Conservation (phyloP, 2,797 vertebrate species). For the Neostethus bicornis region DNA sequence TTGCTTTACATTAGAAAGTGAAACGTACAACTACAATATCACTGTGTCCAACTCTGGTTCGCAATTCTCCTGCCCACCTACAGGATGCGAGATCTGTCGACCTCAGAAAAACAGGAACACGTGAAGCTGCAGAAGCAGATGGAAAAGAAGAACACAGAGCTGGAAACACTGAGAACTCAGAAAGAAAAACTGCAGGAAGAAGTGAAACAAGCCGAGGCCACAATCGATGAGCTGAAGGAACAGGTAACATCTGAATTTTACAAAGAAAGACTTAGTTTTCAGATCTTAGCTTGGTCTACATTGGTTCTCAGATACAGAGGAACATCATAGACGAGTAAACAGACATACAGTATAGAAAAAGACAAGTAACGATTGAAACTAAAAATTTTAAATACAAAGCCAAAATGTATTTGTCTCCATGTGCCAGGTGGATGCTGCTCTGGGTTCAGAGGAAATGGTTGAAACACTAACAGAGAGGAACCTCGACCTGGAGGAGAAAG, state of each 20-base stretch:
- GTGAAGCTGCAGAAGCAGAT: conserved; percentile 95
- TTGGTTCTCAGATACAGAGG: not conserved
- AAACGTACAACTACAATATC: no score
- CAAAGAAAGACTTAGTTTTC: not conserved
- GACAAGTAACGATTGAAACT: not conserved
- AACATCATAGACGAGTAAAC: not conserved
- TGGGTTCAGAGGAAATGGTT: conserved; percentile 98
- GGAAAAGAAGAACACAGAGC: conserved; percentile 94
- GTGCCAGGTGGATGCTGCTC: conserved; percentile 90
- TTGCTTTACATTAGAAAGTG: no score
- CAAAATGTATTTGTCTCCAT: not conserved
- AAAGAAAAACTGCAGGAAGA: conserved; percentile 94
- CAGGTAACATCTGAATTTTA: conserved; percentile 78
- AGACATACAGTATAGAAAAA: not conserved
- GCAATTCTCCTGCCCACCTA: not conserved
- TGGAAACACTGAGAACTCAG: conserved; percentile 89
- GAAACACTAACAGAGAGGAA: conserved; percentile 95
- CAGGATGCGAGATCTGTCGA: conserved; percentile 82
- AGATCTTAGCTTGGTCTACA: no score
- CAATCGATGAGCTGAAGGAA: conserved; percentile 96
- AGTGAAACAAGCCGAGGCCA: conserved; percentile 85
- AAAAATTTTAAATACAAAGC: not conserved
- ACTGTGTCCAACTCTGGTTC: no score
- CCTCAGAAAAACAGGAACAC: conserved; percentile 90
- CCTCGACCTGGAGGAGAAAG: conserved; percentile 96